phyloP scores from a whole-genome alignment of 30 jellyfish, hydroid and myxozoan species.

The Aurelia sp. region DNA sequence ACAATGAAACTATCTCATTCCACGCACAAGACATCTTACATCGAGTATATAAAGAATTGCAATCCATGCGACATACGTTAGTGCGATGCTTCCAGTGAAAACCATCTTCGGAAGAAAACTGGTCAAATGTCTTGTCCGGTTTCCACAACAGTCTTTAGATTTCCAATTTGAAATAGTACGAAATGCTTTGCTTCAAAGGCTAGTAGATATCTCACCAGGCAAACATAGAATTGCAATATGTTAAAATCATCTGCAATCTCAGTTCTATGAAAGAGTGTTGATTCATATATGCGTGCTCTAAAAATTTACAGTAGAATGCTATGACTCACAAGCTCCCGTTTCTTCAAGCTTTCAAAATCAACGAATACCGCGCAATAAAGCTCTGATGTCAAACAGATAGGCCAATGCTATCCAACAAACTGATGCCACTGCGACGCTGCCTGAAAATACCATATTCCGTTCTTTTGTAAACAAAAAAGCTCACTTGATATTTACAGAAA shows the following conservation, averaged over 20 bases:
- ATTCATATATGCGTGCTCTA: no score
- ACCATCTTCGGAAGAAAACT: constrained; percentile 16
- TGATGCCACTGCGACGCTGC: constrained; percentile 58
- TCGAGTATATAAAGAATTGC: constrained; percentile 42
- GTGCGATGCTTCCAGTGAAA: constrained; percentile 52
- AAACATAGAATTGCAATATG: no score
- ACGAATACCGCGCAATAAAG: constrained; percentile 40
- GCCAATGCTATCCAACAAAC: constrained; percentile 67
- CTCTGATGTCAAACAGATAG: constrained; percentile 43
- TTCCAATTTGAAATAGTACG: no score
- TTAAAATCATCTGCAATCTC: no score
- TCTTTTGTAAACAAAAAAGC: neutral
- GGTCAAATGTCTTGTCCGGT: no score
- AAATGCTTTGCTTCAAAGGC: no score
- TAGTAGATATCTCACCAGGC: no score
- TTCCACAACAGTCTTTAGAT: no score
- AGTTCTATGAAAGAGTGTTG: no score
- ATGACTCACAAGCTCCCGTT: no score
- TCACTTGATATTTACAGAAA: constrained; percentile 7
- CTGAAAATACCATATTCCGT: constrained; percentile 51
- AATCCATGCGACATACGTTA: constrained; percentile 58
- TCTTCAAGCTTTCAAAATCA: neutral
- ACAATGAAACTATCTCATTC: constrained; percentile 3
- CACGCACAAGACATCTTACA: constrained; percentile 35
- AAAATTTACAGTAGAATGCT: no score